Conservation (phyloP, 64 coral and sea anemone species). For the Montipora capricornis region DNA sequence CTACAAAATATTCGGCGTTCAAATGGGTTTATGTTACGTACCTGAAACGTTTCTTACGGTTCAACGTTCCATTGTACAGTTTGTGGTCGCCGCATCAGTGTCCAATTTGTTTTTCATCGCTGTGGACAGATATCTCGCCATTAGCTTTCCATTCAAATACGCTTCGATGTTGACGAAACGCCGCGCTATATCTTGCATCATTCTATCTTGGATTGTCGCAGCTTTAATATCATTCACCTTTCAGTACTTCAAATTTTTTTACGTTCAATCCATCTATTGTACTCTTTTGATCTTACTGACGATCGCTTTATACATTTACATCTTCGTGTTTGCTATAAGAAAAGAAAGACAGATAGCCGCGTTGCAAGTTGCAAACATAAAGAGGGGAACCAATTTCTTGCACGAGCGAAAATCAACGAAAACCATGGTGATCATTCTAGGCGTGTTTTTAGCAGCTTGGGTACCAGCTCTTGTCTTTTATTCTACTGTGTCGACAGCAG, state of each 20-base stretch:
- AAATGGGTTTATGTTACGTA: neutral
- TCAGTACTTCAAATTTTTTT: conserved; percentile 5
- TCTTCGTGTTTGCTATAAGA: conserved; percentile 21
- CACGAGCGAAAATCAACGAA: conserved; percentile 31
- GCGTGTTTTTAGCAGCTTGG: conserved; percentile 16
- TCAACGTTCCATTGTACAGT: neutral
- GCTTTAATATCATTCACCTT: neutral
- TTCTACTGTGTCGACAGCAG: neutral
- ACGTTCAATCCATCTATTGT: conserved; percentile 14
- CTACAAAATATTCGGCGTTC: neutral
- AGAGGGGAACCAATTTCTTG: conserved; percentile 3
- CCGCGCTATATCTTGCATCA: neutral
- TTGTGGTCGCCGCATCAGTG: conserved; percentile 7
- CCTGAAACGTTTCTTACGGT: neutral
- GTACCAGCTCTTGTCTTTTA: conserved; percentile 34
- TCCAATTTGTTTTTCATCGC: conserved; percentile 41
- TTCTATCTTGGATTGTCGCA: neutral
- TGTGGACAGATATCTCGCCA: conserved; percentile 21
- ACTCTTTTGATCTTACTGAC: conserved; percentile 10
- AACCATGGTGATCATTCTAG: conserved; percentile 29
- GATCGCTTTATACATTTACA: conserved; percentile 6
- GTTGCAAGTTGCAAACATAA: neutral
- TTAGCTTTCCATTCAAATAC: conserved; percentile 37
- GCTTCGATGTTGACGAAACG: conserved; percentile 8
- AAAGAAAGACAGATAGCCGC: conserved; percentile 36